Percentiles rank a stretch among this genome's conserved stretches.
phyloP scores from a whole-genome alignment of 1,140 invertebrate species.

The Procambarus virginalis region DNA sequence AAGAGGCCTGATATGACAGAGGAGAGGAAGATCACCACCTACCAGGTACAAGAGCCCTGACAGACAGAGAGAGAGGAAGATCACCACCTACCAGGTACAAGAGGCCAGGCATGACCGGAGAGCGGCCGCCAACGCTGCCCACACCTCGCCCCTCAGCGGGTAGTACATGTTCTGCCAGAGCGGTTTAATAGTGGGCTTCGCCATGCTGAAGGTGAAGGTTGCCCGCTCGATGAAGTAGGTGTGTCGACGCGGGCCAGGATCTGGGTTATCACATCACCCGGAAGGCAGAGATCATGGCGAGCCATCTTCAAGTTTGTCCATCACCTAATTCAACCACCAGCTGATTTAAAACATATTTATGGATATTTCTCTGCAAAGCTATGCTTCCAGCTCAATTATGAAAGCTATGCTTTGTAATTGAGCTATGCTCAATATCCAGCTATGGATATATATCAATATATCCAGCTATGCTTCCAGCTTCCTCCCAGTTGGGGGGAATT shows the following conservation, averaged over 20 bases:
- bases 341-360: no score
- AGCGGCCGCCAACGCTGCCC: background rate
- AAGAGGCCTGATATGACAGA: no score
- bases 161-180: constrained; percentile 45
- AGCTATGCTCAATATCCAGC: no score
- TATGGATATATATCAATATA: no score
- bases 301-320: constrained; percentile 5
- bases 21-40: no score
- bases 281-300: constrained; percentile 13
- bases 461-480: no score
- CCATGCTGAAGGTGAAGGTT: constrained; percentile 45
- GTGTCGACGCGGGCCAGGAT: constrained; percentile 33
- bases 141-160: background rate
- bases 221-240: constrained; percentile 44
- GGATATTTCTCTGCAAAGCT: no score
- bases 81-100: constrained; percentile 8
- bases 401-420: no score
- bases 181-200: constrained; percentile 3
- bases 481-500: no score
- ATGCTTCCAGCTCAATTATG: no score
- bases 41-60: no score
- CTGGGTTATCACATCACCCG: constrained; percentile 37
- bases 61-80: no score
- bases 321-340: background rate
- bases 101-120: background rate